Base-by-base conservation (phyloP, 2,797 vertebrate species). In the Artibeus jamaicensis region DNA sequence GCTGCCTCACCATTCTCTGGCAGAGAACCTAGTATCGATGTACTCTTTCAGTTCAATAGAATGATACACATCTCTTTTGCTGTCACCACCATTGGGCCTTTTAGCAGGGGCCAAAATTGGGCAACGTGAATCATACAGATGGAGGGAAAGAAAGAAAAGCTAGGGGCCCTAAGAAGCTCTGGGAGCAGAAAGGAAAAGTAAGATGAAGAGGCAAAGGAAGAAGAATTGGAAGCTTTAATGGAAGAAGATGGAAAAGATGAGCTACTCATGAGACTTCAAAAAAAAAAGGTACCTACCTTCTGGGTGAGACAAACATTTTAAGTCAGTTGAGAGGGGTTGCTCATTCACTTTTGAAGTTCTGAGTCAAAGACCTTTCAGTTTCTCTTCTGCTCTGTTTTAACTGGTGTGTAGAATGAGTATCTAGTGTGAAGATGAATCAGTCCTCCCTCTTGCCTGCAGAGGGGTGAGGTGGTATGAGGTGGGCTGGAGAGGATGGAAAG, bases 371-470 rank as follows among this genome's bases (percentile, higher is more conserved):
- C 21, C 70, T 79, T 92, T 91, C 82, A 21, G 86, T 11, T 50
- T 76, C 46, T 74, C 65, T 46, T 93, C 78, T 65, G 90, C 26
- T 44, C 29, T 57, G 46, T 81, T 85, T 96, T 55, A 55, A 8
- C 76, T 6, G 1, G 81, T 32, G 46, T 0, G 32, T 84, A 94
- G 96, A 86, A 83, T 82, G 15, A 81, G 39, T 65, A 26, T 70
- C 87, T 77, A 82, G 62, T 9, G 29, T 91, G 84, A 76, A 55
- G 94, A 55, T 70, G 76, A 67, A 76, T 87, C 91, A 91, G 70
- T 50, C 22, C 85, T 42, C 92, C 97, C 97, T 97, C 96, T 96
- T 95, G 86, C 97, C 97, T 92, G 97, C 97, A 98, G 97, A 97
- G 97, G 96, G 91, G 62, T 48, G 3, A 62, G 97, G 44, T 98